Percentiles rank a stretch among this genome's conserved stretches.
Evolutionary conservation across 2,888 invertebrate genomes (phyloP).

Genomic region (Pollenia griseotomentosa): DNA sequence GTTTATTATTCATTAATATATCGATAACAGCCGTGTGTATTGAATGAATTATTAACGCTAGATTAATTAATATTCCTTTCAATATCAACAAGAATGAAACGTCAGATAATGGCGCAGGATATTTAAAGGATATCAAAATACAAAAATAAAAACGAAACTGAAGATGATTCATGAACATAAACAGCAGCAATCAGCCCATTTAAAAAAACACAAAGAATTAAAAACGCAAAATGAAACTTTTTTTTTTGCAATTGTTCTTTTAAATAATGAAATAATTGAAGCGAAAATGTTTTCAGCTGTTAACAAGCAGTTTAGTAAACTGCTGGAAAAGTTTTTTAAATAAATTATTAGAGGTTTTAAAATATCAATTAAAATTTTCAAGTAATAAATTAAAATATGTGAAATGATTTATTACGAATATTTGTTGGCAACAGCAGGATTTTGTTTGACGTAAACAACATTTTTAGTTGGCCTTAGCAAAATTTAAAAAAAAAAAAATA

Average conservation of each 20-base stretch:
- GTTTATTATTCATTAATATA: conserved; percentile 66
- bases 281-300: conserved; percentile 29
- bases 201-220: background rate
- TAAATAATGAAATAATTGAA: conserved; percentile 46
- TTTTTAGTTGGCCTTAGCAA: too few relatives aligned
- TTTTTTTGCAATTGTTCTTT: conserved; percentile 36
- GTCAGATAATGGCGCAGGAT: conserved; percentile 28
- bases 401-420: too few relatives aligned
- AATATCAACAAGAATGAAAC: conserved; percentile 36
- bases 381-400: too few relatives aligned
- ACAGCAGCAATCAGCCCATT: background rate
- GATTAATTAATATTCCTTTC: conserved; percentile 72
- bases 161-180: conserved; percentile 28
- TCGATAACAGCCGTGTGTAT: conserved; percentile 65
- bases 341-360: background rate
- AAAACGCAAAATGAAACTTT: conserved; percentile 20
- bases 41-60: conserved; percentile 71
- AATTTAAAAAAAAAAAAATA: too few relatives aligned
- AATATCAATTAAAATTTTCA: too few relatives aligned
- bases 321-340: background rate
- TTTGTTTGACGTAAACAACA: too few relatives aligned
- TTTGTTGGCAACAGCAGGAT: too few relatives aligned
- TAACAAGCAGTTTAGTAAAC: background rate
- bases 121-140: conserved; percentile 50
- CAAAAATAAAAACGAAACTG: conserved; percentile 22